A percentile compares a stretch with the other conserved stretches of the same genome.
Evolutionary conservation across 1,140 invertebrate genomes (phyloP).

Genomic region (Drosophila sp.): DNA sequence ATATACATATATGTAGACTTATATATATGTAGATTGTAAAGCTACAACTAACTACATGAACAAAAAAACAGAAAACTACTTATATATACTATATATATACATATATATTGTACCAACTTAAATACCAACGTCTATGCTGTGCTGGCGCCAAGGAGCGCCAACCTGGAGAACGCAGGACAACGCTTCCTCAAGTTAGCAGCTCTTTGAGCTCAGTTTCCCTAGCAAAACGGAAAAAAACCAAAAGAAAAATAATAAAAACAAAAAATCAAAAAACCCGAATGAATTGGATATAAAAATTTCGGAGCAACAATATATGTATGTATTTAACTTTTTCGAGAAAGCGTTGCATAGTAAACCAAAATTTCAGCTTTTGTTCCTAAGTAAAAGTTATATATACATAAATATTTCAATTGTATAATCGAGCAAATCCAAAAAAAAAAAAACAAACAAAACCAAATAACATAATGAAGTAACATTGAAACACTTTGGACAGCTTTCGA

Average conservation of each 20-base stretch:
- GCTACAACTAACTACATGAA: conserved; percentile 49
- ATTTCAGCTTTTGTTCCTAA: conserved; percentile 74
- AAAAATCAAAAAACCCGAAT: conserved; percentile 17
- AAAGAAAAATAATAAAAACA: conserved; percentile 36
- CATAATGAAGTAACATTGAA: not conserved
- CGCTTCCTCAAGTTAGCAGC: conserved; percentile 69
- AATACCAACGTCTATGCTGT: conserved; percentile 37
- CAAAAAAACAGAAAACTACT: conserved; percentile 29
- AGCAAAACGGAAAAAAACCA: conserved; percentile 43
- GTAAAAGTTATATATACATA: conserved; percentile 54
- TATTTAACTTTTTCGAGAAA: conserved; percentile 13
- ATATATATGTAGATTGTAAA: conserved; percentile 56
- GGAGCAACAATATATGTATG: conserved; percentile 12
- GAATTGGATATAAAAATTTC: conserved; percentile 4
- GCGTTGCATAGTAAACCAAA: conserved; percentile 32
- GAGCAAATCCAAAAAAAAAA: conserved; percentile 35
- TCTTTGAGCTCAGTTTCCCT: conserved; percentile 76
- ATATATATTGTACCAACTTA: conserved; percentile 39
- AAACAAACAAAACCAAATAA: conserved; percentile 12
- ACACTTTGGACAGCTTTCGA: not conserved
- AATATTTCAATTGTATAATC: conserved; percentile 75
- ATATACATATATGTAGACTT: conserved; percentile 31
- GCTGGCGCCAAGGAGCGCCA: conserved; percentile 73
- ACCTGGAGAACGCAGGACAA: conserved; percentile 39
- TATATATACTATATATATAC: conserved; percentile 43